A percentile compares a stretch with the other conserved stretches of the same genome.
Evolutionary conservation across 2,113 vertebrate genomes (phyloP).

Genomic region (Capreolus pygargus): DNA sequence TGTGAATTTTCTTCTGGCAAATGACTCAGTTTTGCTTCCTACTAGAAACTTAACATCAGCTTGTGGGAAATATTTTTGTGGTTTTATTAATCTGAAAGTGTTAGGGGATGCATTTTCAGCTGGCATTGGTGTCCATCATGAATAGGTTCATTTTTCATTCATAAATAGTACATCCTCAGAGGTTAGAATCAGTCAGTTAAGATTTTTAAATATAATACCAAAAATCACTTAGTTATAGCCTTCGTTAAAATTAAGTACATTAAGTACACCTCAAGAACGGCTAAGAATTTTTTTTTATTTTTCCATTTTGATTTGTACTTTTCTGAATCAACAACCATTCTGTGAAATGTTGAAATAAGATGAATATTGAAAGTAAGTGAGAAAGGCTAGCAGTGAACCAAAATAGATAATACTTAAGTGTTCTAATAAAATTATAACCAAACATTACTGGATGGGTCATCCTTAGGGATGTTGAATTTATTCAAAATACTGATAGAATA

Average conservation of each 20-base stretch:
- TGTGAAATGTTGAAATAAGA: conserved; percentile 11
- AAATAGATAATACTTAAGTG: conserved; percentile 5
- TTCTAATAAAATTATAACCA: conserved; percentile 28
- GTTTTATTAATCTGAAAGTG: conserved; percentile 32
- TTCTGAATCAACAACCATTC: background rate
- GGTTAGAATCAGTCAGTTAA: background rate
- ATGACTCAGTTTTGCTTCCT: conserved; percentile 21
- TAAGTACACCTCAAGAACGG: background rate
- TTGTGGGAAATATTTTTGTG: background rate
- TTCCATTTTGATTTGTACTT: background rate
- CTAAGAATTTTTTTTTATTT: conserved; percentile 23
- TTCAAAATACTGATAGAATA: background rate
- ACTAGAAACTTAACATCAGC: background rate
- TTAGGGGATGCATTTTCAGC: conserved; percentile 28
- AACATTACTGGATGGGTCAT: background rate
- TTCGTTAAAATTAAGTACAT: conserved; percentile 37
- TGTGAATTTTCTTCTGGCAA: background rate
- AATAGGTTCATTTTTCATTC: conserved; percentile 11
- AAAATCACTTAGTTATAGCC: background rate
- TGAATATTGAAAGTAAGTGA: conserved; percentile 33
- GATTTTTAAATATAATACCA: conserved; percentile 13
- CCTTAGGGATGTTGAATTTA: conserved; percentile 13
- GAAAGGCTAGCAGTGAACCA: background rate
- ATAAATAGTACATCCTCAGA: background rate
- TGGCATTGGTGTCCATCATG: background rate